phyloP scores from a whole-genome alignment of 2,797 vertebrate genomes.

The Mus minutoides region DNA sequence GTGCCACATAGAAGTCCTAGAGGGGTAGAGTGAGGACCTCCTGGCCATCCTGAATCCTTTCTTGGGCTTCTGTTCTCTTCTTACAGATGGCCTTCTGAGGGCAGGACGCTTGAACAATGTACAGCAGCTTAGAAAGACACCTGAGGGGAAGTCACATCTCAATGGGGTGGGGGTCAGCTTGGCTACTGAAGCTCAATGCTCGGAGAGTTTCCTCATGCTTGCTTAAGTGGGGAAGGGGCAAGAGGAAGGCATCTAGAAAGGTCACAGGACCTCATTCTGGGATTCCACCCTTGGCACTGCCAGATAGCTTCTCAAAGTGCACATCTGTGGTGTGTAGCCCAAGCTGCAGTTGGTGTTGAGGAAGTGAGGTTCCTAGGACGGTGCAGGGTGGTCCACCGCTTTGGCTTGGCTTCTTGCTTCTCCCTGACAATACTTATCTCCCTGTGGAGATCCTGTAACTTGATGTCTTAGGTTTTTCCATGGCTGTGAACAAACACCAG shows the following conservation, averaged over 20 bases:
- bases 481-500: neutral
- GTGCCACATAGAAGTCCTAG: neutral
- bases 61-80: neutral
- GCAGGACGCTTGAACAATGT: rapidly evolving
- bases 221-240: neutral
- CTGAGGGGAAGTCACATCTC: neutral
- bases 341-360: neutral
- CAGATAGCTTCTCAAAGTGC: neutral
- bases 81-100: neutral
- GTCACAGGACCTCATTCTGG: neutral
- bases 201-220: neutral
- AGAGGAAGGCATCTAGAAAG: neutral
- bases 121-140: neutral
- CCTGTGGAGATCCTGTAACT: neutral
- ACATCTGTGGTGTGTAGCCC: neutral
- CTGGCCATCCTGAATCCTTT: neutral
- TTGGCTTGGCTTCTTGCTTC: neutral
- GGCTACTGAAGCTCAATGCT: too few relatives aligned
- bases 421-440: neutral
- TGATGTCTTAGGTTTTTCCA: neutral
- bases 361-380: neutral
- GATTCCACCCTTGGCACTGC: neutral
- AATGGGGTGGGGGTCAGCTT: neutral
- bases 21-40: neutral
- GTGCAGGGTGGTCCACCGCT: rapidly evolving